Evolutionary conservation across 2,113 vertebrate genomes (phyloP).

Genomic region (Axis porcinus): DNA sequence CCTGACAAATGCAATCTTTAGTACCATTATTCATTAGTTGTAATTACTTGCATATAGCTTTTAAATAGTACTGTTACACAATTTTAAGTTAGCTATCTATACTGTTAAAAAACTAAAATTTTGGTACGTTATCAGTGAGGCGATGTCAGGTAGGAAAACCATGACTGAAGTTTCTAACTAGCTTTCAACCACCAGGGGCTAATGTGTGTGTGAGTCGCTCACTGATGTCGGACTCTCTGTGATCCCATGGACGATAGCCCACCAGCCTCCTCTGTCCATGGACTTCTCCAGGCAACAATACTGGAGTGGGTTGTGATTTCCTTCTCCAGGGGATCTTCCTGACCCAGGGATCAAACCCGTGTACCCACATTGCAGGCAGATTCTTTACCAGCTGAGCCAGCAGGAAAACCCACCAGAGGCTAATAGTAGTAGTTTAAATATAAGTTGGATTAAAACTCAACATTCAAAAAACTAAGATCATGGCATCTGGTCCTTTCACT

Average conservation of each 20-base stretch:
- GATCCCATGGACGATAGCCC: background rate
- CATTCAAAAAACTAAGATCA: background rate
- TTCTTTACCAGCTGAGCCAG: background rate
- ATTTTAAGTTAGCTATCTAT: constrained; percentile 19
- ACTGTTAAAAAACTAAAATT: constrained; percentile 17
- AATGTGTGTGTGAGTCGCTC: background rate
- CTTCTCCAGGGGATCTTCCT: background rate
- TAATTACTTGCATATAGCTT: constrained; percentile 33
- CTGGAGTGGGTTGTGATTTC: background rate
- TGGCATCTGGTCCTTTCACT: background rate
- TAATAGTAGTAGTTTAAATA: background rate
- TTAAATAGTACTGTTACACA: background rate
- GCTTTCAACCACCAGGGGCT: background rate
- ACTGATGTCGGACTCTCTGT: background rate
- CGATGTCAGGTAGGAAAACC: constrained; percentile 3
- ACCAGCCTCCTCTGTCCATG: background rate
- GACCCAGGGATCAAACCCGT: rapidly evolving
- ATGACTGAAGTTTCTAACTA: background rate
- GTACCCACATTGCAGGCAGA: background rate
- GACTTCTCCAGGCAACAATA: background rate
- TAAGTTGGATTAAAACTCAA: background rate
- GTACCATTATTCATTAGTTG: background rate
- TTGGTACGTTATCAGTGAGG: background rate
- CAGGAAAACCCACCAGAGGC: background rate
- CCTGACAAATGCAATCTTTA: background rate